phyloP scores from a whole-genome alignment of 2,113 vertebrate genomes.

The Brachypodius melanocephalos region DNA sequence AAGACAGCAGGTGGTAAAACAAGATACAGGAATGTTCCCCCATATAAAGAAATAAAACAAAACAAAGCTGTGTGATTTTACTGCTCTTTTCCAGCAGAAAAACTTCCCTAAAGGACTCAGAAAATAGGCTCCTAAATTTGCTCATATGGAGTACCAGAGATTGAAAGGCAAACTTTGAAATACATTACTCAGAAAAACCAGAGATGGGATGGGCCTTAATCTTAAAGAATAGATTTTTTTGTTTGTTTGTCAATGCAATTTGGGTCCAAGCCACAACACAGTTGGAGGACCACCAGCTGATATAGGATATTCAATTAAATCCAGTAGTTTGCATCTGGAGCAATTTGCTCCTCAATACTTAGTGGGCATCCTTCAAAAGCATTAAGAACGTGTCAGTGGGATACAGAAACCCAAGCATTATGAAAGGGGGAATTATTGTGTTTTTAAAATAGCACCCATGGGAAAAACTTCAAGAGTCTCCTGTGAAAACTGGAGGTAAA shows the following conservation, averaged over 20 bases:
- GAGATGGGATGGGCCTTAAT: neutral
- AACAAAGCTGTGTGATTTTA: slow-evolving; percentile 38
- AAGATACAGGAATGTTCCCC: slow-evolving; percentile 53
- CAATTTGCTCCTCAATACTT: neutral
- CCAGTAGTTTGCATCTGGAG: neutral
- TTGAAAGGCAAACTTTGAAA: slow-evolving; percentile 25
- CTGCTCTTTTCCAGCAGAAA: slow-evolving; percentile 32
- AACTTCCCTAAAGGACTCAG: slow-evolving; percentile 26
- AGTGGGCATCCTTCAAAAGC: neutral
- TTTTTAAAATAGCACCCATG: neutral
- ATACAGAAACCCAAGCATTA: neutral
- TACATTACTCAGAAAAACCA: neutral
- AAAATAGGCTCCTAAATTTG: slow-evolving; percentile 25
- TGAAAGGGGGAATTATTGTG: neutral
- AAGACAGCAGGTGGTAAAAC: slow-evolving; percentile 61
- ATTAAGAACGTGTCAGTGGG: neutral
- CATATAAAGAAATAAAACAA: slow-evolving; percentile 55
- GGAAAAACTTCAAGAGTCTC: neutral
- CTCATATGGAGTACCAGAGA: neutral
- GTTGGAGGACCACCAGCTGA: neutral
- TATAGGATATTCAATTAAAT: neutral
- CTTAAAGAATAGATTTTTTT: neutral
- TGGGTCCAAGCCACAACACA: neutral
- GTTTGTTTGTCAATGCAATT: neutral
- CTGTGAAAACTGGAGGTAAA: neutral